Conservation (phyloP, 2,797 vertebrate genomes). For the Prunella strophiata region DNA sequence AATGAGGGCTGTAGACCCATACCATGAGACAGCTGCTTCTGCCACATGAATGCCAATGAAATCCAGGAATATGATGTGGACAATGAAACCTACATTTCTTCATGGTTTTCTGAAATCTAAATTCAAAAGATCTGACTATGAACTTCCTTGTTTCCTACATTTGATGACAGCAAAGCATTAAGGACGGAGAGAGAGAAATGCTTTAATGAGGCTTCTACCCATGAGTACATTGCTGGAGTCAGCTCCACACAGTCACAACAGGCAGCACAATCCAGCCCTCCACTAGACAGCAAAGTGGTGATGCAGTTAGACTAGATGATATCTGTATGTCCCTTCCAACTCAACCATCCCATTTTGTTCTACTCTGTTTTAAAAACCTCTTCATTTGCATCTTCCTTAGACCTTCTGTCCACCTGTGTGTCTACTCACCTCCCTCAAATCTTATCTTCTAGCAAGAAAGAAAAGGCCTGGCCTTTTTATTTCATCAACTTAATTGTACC, state of each 20-base stretch:
- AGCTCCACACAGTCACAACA: not conserved
- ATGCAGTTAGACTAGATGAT: not conserved
- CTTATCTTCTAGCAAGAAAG: not conserved
- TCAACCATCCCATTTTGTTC: not conserved
- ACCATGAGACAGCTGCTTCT: not conserved
- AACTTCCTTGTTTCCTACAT: not conserved
- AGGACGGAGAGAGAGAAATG: not conserved
- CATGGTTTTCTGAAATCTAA: not conserved
- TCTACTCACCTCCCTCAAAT: not conserved
- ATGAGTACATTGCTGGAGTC: not conserved
- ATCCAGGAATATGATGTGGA: not conserved
- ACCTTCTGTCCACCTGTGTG: not conserved
- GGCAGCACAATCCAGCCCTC: not conserved
- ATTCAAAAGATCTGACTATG: not conserved
- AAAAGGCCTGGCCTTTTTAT: not conserved
- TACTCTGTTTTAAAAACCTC: not conserved
- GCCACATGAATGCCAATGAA: not conserved
- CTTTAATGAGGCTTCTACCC: not conserved
- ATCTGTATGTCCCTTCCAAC: not conserved
- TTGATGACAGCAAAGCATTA: not conserved
- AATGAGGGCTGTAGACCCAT: not conserved
- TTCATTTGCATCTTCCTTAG: not conserved
- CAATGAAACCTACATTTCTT: not conserved
- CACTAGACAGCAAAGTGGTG: not conserved
- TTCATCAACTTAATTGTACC: not conserved